These are phyloP conservation scores for Molossus molossus DNA, from an alignment of 2,797 vertebrate genomes.

Conservation along the genomic window DNA sequence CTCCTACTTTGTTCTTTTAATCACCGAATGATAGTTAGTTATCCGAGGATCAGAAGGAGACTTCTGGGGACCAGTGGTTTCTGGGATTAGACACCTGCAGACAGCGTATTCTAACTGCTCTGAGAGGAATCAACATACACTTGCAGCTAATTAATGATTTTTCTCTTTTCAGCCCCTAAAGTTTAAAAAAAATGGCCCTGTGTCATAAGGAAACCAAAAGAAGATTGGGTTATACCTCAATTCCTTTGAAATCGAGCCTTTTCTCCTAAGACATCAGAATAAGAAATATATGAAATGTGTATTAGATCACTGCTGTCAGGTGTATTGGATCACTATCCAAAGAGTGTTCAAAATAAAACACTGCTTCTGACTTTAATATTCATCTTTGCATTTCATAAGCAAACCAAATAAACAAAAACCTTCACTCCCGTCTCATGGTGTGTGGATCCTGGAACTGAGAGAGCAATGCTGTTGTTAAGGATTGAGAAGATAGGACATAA, in stretches of 20 bases:
- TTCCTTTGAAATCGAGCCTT: constrained; percentile 56
- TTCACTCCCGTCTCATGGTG: neutral
- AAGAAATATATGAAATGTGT: neutral
- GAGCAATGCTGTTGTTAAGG: neutral
- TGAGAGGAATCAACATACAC: constrained; percentile 68
- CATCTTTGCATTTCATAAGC: constrained; percentile 1
- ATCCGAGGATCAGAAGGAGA: constrained; percentile 72
- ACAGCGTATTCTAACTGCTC: constrained; percentile 75
- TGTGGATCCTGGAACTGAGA: neutral
- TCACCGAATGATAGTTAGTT: constrained; percentile 79
- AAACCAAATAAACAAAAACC: neutral
- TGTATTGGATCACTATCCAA: neutral
- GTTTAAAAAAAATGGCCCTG: constrained; percentile 67
- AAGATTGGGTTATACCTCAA: neutral
- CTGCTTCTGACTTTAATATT: neutral
- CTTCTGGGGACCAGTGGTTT: constrained; percentile 42
- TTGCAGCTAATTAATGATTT: constrained; percentile 69
- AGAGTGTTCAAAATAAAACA: constrained; percentile 27
- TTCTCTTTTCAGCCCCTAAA: constrained; percentile 62
- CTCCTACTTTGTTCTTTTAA: constrained; percentile 78
- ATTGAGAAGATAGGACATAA: neutral
- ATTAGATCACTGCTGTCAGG: neutral
- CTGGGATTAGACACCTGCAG: constrained; percentile 70
- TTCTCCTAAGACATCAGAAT: neutral
- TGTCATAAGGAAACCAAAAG: constrained; percentile 28